phyloP scores from a whole-genome alignment of 2,797 vertebrate genomes.

The Aulostomus chinensis region DNA sequence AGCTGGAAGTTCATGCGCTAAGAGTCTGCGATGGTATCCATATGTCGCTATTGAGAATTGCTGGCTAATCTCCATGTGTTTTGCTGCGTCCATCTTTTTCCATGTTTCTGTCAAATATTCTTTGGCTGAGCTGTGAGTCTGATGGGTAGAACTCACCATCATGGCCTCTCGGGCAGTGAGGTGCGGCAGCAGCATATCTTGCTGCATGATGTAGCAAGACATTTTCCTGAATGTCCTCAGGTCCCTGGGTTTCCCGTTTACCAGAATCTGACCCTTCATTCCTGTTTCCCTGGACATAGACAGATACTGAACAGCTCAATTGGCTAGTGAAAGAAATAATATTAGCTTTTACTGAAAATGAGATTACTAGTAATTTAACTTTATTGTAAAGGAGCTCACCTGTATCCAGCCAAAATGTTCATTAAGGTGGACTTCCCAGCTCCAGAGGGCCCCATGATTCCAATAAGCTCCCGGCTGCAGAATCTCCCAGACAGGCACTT shows the following conservation, averaged over 20 bases:
- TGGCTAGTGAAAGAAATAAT: neutral
- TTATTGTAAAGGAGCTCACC: slow-evolving; percentile 71
- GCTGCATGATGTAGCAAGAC: slow-evolving; percentile 99
- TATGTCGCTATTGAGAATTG: too few species aligned
- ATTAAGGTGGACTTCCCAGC: slow-evolving; percentile 94
- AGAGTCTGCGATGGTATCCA: too few species aligned
- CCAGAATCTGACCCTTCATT: slow-evolving; percentile 93
- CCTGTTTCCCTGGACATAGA: slow-evolving; percentile 83
- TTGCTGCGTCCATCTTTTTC: too few species aligned
- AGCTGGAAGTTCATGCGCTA: too few species aligned
- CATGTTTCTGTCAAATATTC: too few species aligned
- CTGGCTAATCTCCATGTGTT: too few species aligned
- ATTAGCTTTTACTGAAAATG: too few species aligned
- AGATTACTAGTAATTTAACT: neutral
- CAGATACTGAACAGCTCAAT: neutral
- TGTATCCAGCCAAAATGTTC: slow-evolving; percentile 96
- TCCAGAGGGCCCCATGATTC: slow-evolving; percentile 95
- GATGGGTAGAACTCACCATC: slow-evolving; percentile 75
- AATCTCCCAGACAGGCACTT: slow-evolving; percentile 93
- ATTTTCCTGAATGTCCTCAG: slow-evolving; percentile 93
- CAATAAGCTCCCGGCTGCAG: slow-evolving; percentile 90
- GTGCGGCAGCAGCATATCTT: slow-evolving; percentile 92
- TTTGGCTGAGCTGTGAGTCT: neutral
- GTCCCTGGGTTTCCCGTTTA: slow-evolving; percentile 88
- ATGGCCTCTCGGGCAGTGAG: slow-evolving; percentile 91